Evolutionary conservation across 2,888 invertebrate species (phyloP).

Genomic region (Mythimna pallens): DNA sequence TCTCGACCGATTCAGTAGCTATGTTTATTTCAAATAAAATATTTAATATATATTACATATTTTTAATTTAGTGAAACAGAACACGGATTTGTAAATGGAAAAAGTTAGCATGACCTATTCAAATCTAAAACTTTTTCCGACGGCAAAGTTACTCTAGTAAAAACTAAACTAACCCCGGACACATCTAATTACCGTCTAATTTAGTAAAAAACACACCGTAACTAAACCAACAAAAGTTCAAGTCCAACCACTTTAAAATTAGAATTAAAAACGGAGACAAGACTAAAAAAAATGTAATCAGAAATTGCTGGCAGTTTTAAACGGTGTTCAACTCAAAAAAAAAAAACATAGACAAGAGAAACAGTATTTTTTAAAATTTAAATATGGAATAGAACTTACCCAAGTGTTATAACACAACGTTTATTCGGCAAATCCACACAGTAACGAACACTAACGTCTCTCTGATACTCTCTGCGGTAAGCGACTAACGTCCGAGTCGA

Average conservation of each 20-base stretch:
- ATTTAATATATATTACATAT: not conserved
- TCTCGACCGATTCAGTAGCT: not conserved
- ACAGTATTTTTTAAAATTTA: not conserved
- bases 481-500: conserved; percentile 44
- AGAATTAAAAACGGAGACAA: conserved; percentile 21
- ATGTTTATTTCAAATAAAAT: not conserved
- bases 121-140: not conserved
- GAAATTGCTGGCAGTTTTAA: not conserved
- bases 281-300: not conserved
- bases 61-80: not conserved
- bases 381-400: conserved; percentile 45
- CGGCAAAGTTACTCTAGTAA: not conserved
- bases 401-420: conserved; percentile 49
- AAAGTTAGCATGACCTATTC: not conserved
- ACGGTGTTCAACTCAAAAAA: conserved; percentile 8
- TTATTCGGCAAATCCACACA: conserved; percentile 55
- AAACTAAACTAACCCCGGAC: not conserved
- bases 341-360: conserved; percentile 3
- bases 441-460: conserved; percentile 48
- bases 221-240: conserved; percentile 19
- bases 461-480: conserved; percentile 37
- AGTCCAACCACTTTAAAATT: conserved; percentile 10
- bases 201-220: not conserved
- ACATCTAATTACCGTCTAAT: not conserved
- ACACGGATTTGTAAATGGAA: no score